Conservation (phyloP, 2,113 vertebrate species). For the Beaufortia kweichowensis region DNA sequence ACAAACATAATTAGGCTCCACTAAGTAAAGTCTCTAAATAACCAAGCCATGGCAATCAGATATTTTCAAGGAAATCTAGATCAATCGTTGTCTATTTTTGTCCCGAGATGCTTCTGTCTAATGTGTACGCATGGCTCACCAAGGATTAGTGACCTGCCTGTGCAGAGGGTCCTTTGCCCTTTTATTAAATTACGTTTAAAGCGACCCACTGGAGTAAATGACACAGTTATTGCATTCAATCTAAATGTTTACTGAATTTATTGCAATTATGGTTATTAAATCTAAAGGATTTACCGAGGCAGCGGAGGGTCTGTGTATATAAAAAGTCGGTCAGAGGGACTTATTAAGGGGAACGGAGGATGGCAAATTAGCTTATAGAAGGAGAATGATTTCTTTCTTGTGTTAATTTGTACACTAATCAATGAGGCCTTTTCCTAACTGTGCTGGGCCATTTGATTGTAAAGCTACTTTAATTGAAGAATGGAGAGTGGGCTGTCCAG, state of each 20-base stretch:
- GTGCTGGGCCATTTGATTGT: constrained; percentile 49
- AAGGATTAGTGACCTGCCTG: constrained; percentile 68
- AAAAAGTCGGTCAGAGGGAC: constrained; percentile 72
- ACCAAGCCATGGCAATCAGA: constrained; percentile 63
- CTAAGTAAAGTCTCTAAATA: constrained; percentile 70
- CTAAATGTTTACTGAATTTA: constrained; percentile 81
- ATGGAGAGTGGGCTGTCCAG: constrained; percentile 41
- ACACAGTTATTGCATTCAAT: constrained; percentile 78
- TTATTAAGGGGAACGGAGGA: constrained; percentile 73
- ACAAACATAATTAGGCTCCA: constrained; percentile 67
- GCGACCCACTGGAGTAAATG: constrained; percentile 73
- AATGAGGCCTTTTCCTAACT: constrained; percentile 59
- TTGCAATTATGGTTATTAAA: constrained; percentile 79
- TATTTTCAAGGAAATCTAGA: constrained; percentile 77
- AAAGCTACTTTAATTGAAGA: constrained; percentile 57
- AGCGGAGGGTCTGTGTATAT: constrained; percentile 72
- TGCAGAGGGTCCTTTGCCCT: constrained; percentile 69
- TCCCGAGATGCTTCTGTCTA: constrained; percentile 72
- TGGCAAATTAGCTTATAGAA: constrained; percentile 73
- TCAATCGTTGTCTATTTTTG: constrained; percentile 75
- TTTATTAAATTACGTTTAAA: constrained; percentile 79
- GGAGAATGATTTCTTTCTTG: constrained; percentile 69
- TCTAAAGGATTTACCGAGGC: constrained; percentile 73
- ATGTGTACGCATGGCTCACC: constrained; percentile 73
- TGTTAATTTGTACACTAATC: constrained; percentile 69